phyloP scores from a whole-genome alignment of 2,888 invertebrate genomes.

The Pardosa pseudoannulata region DNA sequence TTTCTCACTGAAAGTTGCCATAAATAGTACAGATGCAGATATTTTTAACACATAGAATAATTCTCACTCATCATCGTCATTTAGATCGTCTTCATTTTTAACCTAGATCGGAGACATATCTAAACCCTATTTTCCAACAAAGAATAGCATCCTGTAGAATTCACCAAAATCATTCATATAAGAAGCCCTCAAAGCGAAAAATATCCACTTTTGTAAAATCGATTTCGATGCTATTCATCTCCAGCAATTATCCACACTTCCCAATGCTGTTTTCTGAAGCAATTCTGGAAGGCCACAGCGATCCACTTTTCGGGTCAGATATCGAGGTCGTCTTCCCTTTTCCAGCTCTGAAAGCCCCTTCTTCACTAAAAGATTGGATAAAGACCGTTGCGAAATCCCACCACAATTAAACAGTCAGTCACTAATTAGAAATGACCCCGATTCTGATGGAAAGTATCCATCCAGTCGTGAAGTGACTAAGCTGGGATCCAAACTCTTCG shows the following conservation, averaged over 20 bases:
- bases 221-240: background rate
- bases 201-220: background rate
- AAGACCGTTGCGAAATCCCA: background rate
- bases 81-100: no score
- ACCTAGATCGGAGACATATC: no score
- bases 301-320: conserved; percentile 17
- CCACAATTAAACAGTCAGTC: background rate
- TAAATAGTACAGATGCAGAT: no score
- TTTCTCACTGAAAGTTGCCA: no score
- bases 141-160: no score
- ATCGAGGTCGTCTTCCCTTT: background rate
- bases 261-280: background rate
- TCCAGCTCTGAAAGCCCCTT: background rate
- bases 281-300: background rate
- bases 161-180: no score
- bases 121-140: no score
- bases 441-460: background rate
- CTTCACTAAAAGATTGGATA: background rate
- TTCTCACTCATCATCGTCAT: no score
- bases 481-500: background rate
- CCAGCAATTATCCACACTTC: background rate
- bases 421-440: background rate
- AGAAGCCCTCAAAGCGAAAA: no score
- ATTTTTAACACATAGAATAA: no score
- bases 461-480: background rate